phyloP scores from a whole-genome alignment of 2,113 vertebrate species.

The Tachycineta bicolor region DNA sequence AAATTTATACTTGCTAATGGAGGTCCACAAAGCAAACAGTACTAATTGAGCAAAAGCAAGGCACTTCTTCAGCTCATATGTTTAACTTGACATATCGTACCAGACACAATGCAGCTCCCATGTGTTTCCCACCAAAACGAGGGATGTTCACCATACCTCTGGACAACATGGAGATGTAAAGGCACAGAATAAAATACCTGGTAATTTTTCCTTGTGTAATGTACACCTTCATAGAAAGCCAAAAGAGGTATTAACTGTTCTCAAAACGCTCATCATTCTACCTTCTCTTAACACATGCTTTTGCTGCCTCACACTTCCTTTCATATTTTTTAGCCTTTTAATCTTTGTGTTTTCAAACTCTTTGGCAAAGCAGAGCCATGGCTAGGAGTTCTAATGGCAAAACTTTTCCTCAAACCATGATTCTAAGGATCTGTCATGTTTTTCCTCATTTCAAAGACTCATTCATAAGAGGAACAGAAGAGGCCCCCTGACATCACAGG shows the following conservation, averaged over 20 bases:
- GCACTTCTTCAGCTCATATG: background rate
- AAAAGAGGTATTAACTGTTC: background rate
- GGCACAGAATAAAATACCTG: background rate
- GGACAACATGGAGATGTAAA: background rate
- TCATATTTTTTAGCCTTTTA: background rate
- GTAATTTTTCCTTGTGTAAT: background rate
- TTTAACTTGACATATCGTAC: conserved; percentile 19
- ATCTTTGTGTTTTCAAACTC: background rate
- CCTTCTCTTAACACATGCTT: background rate
- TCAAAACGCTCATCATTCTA: background rate
- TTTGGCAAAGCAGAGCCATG: background rate
- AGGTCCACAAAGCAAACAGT: conserved; percentile 50
- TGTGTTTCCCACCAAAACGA: background rate
- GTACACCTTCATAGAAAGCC: background rate
- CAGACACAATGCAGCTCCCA: background rate
- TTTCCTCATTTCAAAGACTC: background rate
- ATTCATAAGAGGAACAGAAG: background rate
- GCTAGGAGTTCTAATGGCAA: background rate
- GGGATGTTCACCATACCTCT: background rate
- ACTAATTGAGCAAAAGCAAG: conserved; percentile 53
- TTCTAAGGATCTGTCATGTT: background rate
- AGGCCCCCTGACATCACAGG: background rate
- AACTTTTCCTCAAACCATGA: background rate
- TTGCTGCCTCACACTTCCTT: background rate
- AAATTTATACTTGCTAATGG: conserved; percentile 64